phyloP scores from a whole-genome alignment of 2,888 invertebrate species.

The Sinelater perroti region DNA sequence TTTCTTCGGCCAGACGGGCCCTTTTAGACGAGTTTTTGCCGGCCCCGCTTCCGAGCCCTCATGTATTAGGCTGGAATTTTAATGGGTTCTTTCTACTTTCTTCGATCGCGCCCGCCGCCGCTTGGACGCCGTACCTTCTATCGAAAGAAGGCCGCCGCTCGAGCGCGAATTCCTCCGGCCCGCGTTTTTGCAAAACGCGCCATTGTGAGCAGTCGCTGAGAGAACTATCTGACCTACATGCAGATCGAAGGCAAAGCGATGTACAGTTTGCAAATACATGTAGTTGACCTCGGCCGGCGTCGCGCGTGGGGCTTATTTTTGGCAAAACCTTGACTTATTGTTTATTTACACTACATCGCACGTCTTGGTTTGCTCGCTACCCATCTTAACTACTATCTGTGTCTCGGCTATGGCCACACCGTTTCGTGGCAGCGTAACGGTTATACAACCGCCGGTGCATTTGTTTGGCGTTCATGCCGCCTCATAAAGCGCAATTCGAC shows the following conservation, averaged over 20 bases:
- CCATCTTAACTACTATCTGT: too few relatives aligned
- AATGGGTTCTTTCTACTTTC: conserved; percentile 21
- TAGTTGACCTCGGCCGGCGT: conserved; percentile 30
- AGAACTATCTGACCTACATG: conserved; percentile 32
- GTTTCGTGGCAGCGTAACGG: too few relatives aligned
- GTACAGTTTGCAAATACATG: conserved; percentile 31
- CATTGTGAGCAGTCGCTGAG: too few relatives aligned
- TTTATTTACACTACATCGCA: conserved; percentile 23
- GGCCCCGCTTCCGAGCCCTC: conserved; percentile 2
- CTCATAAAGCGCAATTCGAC: too few relatives aligned
- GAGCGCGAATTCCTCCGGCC: too few relatives aligned
- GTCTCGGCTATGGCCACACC: too few relatives aligned
- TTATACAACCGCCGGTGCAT: too few relatives aligned
- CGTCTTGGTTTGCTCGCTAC: too few relatives aligned
- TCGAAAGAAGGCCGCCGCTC: too few relatives aligned
- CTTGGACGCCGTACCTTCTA: too few relatives aligned
- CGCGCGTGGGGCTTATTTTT: conserved; percentile 29
- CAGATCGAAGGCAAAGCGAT: conserved; percentile 26
- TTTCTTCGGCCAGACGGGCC: conserved; percentile 37
- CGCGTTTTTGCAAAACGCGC: neutral
- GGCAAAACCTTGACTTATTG: conserved; percentile 36
- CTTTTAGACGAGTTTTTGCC: conserved; percentile 17
- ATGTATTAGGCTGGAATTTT: conserved; percentile 7
- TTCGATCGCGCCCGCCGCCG: too few relatives aligned
- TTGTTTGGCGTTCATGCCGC: too few relatives aligned